Percentiles rank a stretch among this genome's conserved stretches.
Evolutionary conservation across 2,797 vertebrate species (phyloP).

Genomic region (Phalanger gymnotis): DNA sequence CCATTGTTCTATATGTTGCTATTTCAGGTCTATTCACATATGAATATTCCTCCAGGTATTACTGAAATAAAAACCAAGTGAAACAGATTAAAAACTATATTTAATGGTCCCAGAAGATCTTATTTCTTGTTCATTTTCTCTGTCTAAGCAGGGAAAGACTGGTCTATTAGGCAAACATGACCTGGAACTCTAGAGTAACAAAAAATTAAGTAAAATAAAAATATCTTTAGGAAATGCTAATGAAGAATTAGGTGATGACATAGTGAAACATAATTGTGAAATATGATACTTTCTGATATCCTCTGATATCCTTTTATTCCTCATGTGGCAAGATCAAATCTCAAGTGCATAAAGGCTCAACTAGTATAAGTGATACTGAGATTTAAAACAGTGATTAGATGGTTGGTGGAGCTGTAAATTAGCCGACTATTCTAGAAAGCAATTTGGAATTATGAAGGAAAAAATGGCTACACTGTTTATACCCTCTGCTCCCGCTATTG

Average conservation of each 20-base stretch:
- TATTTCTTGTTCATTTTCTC: background rate
- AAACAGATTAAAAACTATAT: constrained; percentile 74
- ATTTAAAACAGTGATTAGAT: background rate
- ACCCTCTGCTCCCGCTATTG: background rate
- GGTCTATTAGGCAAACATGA: constrained; percentile 7
- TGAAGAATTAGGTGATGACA: background rate
- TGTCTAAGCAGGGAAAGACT: constrained; percentile 20
- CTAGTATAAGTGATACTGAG: background rate
- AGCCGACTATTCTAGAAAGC: background rate
- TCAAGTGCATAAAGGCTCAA: background rate
- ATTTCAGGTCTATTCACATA: constrained; percentile 68
- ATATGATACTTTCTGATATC: background rate
- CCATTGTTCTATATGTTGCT: constrained; percentile 56
- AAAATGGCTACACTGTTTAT: background rate
- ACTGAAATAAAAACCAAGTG: constrained; percentile 72
- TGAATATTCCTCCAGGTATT: constrained; percentile 59
- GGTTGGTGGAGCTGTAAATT: background rate
- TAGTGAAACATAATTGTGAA: background rate
- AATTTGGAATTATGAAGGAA: background rate
- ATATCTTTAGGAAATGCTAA: background rate
- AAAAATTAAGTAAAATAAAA: constrained; percentile 44
- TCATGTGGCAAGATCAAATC: background rate
- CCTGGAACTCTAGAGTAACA: constrained; percentile 38
- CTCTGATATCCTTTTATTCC: background rate
- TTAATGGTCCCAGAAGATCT: constrained; percentile 66